Conservation (phyloP, 1,140 invertebrate genomes). For the Apis laboriosa region DNA sequence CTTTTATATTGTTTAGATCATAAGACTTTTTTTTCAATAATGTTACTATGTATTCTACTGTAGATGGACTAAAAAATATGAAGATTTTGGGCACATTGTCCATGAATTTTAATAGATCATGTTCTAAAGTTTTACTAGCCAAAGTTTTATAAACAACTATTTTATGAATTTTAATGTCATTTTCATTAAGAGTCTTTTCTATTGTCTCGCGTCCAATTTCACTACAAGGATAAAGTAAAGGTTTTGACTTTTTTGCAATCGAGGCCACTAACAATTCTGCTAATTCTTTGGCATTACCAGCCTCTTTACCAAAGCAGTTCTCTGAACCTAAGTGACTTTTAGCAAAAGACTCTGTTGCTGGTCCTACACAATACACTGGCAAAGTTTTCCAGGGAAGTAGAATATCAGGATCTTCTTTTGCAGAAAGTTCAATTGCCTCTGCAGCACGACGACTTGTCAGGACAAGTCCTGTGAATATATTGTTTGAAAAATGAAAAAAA, state of each 20-base stretch:
- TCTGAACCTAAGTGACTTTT: slow-evolving; percentile 65
- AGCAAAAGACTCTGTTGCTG: slow-evolving; percentile 70
- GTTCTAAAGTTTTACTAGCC: slow-evolving; percentile 67
- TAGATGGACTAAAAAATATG: slow-evolving; percentile 78
- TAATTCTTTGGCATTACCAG: slow-evolving; percentile 75
- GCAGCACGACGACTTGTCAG: slow-evolving; percentile 76
- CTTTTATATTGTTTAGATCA: slow-evolving; percentile 64
- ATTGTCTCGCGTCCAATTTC: slow-evolving; percentile 76
- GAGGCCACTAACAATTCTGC: slow-evolving; percentile 69
- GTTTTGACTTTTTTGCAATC: slow-evolving; percentile 47
- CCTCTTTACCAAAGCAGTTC: slow-evolving; percentile 69
- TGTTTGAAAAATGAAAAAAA: not conserved
- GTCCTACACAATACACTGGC: slow-evolving; percentile 75
- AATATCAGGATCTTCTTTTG: slow-evolving; percentile 52
- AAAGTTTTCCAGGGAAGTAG: slow-evolving; percentile 66
- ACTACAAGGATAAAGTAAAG: slow-evolving; percentile 76
- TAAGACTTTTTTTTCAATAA: slow-evolving; percentile 53
- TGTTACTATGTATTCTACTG: slow-evolving; percentile 66
- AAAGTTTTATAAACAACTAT: slow-evolving; percentile 73
- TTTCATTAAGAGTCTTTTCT: slow-evolving; percentile 62
- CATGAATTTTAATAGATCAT: slow-evolving; percentile 62
- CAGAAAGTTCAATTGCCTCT: slow-evolving; percentile 67
- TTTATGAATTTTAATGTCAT: slow-evolving; percentile 68
- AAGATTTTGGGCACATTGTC: slow-evolving; percentile 60
- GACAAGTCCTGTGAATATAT: slow-evolving; percentile 69